Conservation (phyloP, 2,888 invertebrate genomes). For the Phyllotreta cruciferae region DNA sequence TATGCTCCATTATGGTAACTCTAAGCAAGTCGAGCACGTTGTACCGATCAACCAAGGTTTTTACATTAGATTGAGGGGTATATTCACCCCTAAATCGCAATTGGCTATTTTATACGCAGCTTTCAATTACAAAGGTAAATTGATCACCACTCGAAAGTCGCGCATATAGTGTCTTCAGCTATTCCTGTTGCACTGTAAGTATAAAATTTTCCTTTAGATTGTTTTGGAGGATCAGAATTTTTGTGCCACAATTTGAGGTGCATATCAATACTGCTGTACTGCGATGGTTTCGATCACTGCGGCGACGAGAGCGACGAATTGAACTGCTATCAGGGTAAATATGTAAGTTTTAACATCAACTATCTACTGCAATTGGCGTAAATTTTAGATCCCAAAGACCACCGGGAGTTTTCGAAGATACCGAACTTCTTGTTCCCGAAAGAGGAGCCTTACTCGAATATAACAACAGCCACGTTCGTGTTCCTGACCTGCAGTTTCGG, state of each 20-base stretch:
- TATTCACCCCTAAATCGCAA: slow-evolving; percentile 68
- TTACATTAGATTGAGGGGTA: slow-evolving; percentile 72
- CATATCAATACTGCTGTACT: slow-evolving; percentile 70
- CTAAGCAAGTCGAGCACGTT: slow-evolving; percentile 65
- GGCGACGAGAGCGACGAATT: slow-evolving; percentile 77
- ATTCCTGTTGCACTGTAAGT: not conserved
- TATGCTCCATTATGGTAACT: slow-evolving; percentile 46
- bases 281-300: slow-evolving; percentile 80
- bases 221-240: slow-evolving; percentile 72
- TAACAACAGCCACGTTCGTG: slow-evolving; percentile 70
- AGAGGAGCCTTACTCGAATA: slow-evolving; percentile 69
- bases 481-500: slow-evolving; percentile 71
- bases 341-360: not conserved
- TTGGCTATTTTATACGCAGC: slow-evolving; percentile 74
- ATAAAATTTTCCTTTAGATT: slow-evolving; percentile 62
- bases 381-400: slow-evolving; percentile 65
- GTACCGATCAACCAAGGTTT: slow-evolving; percentile 70
- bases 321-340: slow-evolving; percentile 64
- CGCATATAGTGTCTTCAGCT: not conserved
- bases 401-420: slow-evolving; percentile 70
- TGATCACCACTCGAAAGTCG: not conserved
- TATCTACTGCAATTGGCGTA: slow-evolving; percentile 31
- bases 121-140: slow-evolving; percentile 75
- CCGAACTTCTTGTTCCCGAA: slow-evolving; percentile 78
- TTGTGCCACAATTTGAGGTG: slow-evolving; percentile 76